Conservation (phyloP, 2,797 vertebrate genomes). For the Pelochelys cantorii region DNA sequence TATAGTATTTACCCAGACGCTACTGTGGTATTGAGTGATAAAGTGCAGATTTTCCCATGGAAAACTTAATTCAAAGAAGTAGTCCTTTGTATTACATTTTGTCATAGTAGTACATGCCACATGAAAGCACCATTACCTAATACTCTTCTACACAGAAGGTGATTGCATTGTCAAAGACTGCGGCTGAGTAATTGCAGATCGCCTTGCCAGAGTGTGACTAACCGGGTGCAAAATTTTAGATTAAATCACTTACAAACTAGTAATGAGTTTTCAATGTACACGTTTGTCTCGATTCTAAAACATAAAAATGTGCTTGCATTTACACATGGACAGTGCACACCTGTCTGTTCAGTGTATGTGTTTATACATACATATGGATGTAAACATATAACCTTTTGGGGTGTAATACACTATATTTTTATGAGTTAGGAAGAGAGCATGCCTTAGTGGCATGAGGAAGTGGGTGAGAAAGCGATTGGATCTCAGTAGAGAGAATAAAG, state of each 20-base stretch:
- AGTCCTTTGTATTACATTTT: constrained; percentile 76
- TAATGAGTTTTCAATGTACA: constrained; percentile 75
- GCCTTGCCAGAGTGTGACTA: constrained; percentile 77
- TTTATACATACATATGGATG: constrained; percentile 6
- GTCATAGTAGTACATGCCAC: constrained; percentile 72
- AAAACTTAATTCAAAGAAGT: constrained; percentile 79
- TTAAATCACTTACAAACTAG: constrained; percentile 77
- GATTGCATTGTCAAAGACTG: constrained; percentile 78
- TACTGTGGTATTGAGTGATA: constrained; percentile 75
- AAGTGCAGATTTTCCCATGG: constrained; percentile 83
- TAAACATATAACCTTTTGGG: neutral
- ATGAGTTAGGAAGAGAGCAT: neutral
- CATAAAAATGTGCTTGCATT: constrained; percentile 36
- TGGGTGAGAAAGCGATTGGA: neutral
- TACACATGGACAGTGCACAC: constrained; percentile 18
- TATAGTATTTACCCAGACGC: constrained; percentile 74
- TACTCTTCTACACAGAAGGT: constrained; percentile 74
- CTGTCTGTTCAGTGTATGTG: neutral
- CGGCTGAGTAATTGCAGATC: constrained; percentile 72
- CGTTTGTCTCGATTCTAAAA: constrained; percentile 54
- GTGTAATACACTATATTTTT: neutral
- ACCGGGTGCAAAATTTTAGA: constrained; percentile 69
- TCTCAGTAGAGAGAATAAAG: neutral
- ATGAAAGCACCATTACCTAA: constrained; percentile 82
- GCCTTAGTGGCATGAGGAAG: constrained; percentile 11